Evolutionary conservation across 2,888 invertebrate species (phyloP).

Genomic region (Patella pellucida): DNA sequence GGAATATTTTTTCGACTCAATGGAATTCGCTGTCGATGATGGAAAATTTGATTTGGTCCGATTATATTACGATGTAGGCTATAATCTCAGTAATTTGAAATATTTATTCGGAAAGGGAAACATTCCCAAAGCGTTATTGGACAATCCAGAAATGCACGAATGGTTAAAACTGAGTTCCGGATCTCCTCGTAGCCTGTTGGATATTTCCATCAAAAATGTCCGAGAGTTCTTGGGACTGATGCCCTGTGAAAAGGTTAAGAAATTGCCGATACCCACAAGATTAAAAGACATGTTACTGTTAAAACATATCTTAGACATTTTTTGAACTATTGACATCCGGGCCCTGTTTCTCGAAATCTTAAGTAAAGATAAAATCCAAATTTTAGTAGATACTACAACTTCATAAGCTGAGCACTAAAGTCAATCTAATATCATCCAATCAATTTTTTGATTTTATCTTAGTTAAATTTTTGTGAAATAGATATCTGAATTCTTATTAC

Average conservation of each 20-base stretch:
- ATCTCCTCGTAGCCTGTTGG: slow-evolving; percentile 39
- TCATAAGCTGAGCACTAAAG: too few species aligned
- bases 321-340: neutral
- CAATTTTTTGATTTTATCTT: too few species aligned
- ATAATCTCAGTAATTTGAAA: slow-evolving; percentile 38
- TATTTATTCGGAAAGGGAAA: slow-evolving; percentile 33
- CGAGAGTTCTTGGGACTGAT: slow-evolving; percentile 36
- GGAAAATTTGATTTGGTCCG: slow-evolving; percentile 47
- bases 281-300: slow-evolving; percentile 43
- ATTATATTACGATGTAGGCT: slow-evolving; percentile 48
- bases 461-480: too few species aligned
- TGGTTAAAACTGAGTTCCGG: slow-evolving; percentile 35
- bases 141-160: slow-evolving; percentile 40
- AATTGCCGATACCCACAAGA: slow-evolving; percentile 49
- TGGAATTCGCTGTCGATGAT: slow-evolving; percentile 51
- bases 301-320: slow-evolving; percentile 31
- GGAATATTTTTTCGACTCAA: slow-evolving; percentile 48
- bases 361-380: too few species aligned
- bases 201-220: slow-evolving; percentile 35
- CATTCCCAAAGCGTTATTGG: slow-evolving; percentile 35
- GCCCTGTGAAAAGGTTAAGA: slow-evolving; percentile 34
- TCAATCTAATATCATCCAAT: too few species aligned
- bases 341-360: too few species aligned
- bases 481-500: too few species aligned
- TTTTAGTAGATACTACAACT: too few species aligned